phyloP scores from a whole-genome alignment of 2,797 vertebrate species.

The Miichthys miiuy region DNA sequence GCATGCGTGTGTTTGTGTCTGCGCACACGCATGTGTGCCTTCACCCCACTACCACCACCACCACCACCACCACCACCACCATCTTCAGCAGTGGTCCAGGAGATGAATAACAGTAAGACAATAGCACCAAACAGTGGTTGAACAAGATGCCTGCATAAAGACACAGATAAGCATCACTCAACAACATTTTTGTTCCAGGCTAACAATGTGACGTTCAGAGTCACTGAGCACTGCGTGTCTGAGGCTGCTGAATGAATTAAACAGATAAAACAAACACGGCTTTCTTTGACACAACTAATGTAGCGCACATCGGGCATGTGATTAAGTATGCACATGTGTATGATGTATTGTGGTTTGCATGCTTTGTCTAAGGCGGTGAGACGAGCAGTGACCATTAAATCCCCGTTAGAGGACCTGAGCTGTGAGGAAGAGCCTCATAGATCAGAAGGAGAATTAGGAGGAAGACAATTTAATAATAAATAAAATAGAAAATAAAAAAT shows the following conservation, averaged over 20 bases:
- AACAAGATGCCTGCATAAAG: conserved; percentile 63
- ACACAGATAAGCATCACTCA: conserved; percentile 42
- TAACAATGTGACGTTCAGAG: conserved; percentile 14
- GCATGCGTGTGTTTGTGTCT: conserved; percentile 56
- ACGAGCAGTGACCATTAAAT: conserved; percentile 54
- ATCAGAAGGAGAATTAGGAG: conserved; percentile 27
- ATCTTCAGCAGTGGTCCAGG: conserved; percentile 45
- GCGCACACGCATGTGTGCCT: conserved; percentile 37
- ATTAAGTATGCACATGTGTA: conserved; percentile 45
- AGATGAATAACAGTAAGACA: conserved; percentile 75
- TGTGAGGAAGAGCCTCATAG: conserved; percentile 33
- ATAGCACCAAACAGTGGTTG: conserved; percentile 82
- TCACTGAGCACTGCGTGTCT: conserved; percentile 8
- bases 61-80: neutral
- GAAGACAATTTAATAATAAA: neutral
- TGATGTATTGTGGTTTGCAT: conserved; percentile 52
- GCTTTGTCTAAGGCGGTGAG: conserved; percentile 32
- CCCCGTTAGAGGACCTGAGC: conserved; percentile 37
- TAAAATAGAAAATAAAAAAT: neutral
- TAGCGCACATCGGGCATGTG: conserved; percentile 18
- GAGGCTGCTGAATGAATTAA: neutral
- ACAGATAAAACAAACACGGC: conserved; percentile 32
- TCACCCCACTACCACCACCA: conserved; percentile 13
- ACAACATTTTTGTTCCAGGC: conserved; percentile 32
- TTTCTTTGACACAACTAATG: conserved; percentile 47